These are phyloP conservation scores for Drosophila rellima DNA, from an alignment of 2,888 invertebrate genomes.

Conservation along the genomic window DNA sequence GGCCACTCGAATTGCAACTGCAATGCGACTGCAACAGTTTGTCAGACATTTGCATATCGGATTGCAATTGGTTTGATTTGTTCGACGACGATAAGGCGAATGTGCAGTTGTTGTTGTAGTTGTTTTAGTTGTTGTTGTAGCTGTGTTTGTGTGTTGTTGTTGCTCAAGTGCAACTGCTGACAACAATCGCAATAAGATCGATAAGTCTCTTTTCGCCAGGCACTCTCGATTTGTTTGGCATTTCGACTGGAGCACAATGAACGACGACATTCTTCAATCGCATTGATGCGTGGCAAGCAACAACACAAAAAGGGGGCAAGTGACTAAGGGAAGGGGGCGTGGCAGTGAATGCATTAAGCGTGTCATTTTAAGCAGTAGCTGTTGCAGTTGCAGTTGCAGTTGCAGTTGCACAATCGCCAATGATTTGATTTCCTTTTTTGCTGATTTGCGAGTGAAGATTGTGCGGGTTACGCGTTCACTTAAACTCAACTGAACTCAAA, in stretches of 20 bases:
- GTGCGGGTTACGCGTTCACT: constrained; percentile 73
- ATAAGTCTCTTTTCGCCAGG: constrained; percentile 58
- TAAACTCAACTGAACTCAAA: background rate
- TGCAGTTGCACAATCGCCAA: constrained; percentile 70
- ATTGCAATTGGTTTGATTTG: constrained; percentile 56
- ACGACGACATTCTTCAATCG: constrained; percentile 64
- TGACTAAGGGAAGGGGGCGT: background rate
- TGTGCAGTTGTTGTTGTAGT: constrained; percentile 18
- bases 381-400: constrained; percentile 52
- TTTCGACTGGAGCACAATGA: constrained; percentile 41
- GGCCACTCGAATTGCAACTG: constrained; percentile 29
- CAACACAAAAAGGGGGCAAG: constrained; percentile 13
- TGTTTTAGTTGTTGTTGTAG: constrained; percentile 13
- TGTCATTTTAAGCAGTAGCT: constrained; percentile 73
- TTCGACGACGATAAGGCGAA: constrained; percentile 32
- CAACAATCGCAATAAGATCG: constrained; percentile 60
- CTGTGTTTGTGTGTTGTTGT: constrained; percentile 22
- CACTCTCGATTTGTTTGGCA: constrained; percentile 47
- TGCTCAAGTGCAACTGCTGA: constrained; percentile 64
- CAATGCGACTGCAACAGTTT: constrained; percentile 53
- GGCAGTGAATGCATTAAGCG: constrained; percentile 64
- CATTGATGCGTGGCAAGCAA: constrained; percentile 69
- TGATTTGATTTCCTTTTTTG: constrained; percentile 63
- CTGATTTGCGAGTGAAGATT: constrained; percentile 52
- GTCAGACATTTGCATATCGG: constrained; percentile 65